Conservation (phyloP, 2,888 invertebrate genomes). For the Oligia latruncula region DNA sequence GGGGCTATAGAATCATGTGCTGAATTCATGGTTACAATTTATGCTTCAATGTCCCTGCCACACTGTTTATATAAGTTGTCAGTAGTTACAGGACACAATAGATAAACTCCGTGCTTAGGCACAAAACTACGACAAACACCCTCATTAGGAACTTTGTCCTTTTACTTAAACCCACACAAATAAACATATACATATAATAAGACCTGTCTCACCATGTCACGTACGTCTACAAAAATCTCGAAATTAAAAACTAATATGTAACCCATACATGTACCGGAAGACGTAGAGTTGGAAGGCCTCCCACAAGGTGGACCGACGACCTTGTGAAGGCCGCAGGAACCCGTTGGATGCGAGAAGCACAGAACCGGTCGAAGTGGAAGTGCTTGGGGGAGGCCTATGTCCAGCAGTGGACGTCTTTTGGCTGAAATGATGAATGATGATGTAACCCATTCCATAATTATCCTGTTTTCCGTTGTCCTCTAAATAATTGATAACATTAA, state of each 20-base stretch:
- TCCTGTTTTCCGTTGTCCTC: not conserved
- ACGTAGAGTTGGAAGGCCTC: too few relatives aligned
- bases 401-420: too few relatives aligned
- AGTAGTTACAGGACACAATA: not conserved
- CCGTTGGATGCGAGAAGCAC: too few relatives aligned
- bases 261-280: too few relatives aligned
- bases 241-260: not conserved
- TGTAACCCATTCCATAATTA: not conserved
- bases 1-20: too few relatives aligned
- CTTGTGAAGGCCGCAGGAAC: too few relatives aligned
- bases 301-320: too few relatives aligned
- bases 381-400: too few relatives aligned
- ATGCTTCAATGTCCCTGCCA: too few relatives aligned
- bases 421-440: too few relatives aligned
- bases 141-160: not conserved
- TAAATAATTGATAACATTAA: not conserved
- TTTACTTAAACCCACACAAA: conserved; percentile 7
- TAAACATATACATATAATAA: not conserved
- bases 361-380: too few relatives aligned
- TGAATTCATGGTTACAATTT: too few relatives aligned
- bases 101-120: not conserved
- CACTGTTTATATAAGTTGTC: not conserved
- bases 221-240: not conserved
- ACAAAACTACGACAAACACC: not conserved
- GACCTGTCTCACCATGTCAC: not conserved